Evolutionary conservation across 2,113 vertebrate genomes (phyloP).

Genomic region (Lanius collurio): DNA sequence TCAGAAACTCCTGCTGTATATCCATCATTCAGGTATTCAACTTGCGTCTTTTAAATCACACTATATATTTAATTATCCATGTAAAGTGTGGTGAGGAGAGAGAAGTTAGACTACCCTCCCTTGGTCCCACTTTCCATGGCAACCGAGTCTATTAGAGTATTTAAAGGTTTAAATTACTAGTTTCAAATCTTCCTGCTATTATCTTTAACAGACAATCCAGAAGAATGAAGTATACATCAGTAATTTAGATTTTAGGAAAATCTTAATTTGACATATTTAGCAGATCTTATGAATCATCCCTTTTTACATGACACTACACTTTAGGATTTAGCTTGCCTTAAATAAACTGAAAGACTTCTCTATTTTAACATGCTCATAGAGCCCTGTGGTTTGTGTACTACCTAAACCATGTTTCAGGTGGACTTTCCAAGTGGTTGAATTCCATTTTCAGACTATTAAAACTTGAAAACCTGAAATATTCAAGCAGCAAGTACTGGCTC

Average conservation of each 20-base stretch:
- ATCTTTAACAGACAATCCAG: not conserved
- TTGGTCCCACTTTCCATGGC: not conserved
- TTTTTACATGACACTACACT: not conserved
- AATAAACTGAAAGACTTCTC: not conserved
- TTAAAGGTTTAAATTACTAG: not conserved
- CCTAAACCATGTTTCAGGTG: not conserved
- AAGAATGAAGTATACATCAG: not conserved
- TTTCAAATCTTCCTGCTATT: not conserved
- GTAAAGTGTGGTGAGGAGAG: not conserved
- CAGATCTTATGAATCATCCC: not conserved
- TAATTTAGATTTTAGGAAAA: not conserved
- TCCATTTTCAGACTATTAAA: not conserved
- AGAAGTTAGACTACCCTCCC: not conserved
- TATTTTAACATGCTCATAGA: not conserved
- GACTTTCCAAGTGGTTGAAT: not conserved
- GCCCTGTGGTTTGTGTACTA: not conserved
- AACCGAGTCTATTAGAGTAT: not conserved
- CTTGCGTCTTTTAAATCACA: not conserved
- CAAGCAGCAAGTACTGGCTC: not conserved
- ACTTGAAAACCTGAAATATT: not conserved
- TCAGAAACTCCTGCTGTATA: not conserved
- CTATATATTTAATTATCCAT: not conserved
- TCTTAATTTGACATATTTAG: not conserved
- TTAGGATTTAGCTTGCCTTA: not conserved
- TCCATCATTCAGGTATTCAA: not conserved